Conservation (phyloP, 2,113 vertebrate genomes). For the Arizona elegans region DNA sequence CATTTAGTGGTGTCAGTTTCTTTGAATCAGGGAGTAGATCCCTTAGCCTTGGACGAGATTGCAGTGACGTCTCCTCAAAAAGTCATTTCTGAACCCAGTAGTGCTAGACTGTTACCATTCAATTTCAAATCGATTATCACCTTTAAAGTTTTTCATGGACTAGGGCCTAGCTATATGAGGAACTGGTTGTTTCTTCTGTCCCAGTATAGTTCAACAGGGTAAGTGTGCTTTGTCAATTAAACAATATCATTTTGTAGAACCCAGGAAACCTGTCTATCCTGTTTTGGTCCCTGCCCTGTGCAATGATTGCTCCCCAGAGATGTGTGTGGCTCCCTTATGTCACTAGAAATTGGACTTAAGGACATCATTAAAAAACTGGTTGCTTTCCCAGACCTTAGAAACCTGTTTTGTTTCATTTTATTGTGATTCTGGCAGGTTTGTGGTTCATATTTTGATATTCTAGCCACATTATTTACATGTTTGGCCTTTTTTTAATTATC, state of each 20-base stretch:
- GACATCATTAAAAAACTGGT: neutral
- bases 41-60: neutral
- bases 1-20: neutral
- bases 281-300: neutral
- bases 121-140: neutral
- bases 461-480: neutral
- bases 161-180: neutral
- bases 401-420: neutral
- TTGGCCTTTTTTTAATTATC: neutral
- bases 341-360: neutral
- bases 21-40: neutral
- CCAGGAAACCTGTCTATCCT: neutral
- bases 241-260: neutral
- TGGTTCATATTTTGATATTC: neutral
- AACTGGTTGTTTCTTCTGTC: neutral
- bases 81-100: neutral
- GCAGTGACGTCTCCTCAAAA: neutral
- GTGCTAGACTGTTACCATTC: neutral
- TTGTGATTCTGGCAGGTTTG: neutral
- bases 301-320: neutral
- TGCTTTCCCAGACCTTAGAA: neutral
- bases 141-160: neutral
- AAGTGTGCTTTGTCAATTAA: neutral
- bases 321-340: neutral
- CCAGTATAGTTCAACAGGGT: neutral